Evolutionary conservation across 2,797 vertebrate genomes (phyloP), one percentile per base, ranked within the genome.

Genomic region (Tachyglossus aculeatus): DNA sequence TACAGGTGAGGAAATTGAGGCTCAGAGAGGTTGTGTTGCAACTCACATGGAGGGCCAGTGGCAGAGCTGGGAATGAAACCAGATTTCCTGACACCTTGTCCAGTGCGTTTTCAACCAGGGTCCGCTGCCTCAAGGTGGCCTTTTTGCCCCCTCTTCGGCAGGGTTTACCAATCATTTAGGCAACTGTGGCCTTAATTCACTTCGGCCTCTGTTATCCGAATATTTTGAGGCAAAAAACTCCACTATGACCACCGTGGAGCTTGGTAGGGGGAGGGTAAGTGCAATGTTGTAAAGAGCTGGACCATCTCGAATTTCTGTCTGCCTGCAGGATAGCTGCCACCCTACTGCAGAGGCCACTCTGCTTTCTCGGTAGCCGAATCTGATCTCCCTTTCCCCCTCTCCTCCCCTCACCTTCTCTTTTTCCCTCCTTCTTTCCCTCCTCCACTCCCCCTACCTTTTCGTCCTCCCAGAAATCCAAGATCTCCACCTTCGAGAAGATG

Each of bases 401-500:
- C 36, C 15, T 37, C 36, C n/a, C n/a, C 36, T 15, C 15, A 9
- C 36, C 41, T 21, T 22, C n/a, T 16, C 36, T 43, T 12, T 22
- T n/a, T n/a, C 43, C 43, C 43, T 15, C 50, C n/a, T 0, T 32
- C 16, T 19, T 25, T 31, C 50, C 54, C 22, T 31, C n/a, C 2
- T 0, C 0, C 39, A 22, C 45, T 37, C 34, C 40, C 18, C 58
- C 67, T 59, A 70, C 54, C 59, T 77, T 59, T 62, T 78, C 0
- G 0, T 44, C 70, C 67, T 71, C 75, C 25, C 91, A 99, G 98
- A 99, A 97, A 94, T 99, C 98, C 38, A 97, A 96, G 88, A 98
- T 99, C 60, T 99, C 98, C 43, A 99, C 98, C 0, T 99, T 98
- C 70, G 98, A 99, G 90, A 99, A 99, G 84, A 99, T 99, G 98